These are phyloP conservation scores for Pediacus dermestoides DNA, from an alignment of 2,888 invertebrate genomes.

Conservation along the genomic window DNA sequence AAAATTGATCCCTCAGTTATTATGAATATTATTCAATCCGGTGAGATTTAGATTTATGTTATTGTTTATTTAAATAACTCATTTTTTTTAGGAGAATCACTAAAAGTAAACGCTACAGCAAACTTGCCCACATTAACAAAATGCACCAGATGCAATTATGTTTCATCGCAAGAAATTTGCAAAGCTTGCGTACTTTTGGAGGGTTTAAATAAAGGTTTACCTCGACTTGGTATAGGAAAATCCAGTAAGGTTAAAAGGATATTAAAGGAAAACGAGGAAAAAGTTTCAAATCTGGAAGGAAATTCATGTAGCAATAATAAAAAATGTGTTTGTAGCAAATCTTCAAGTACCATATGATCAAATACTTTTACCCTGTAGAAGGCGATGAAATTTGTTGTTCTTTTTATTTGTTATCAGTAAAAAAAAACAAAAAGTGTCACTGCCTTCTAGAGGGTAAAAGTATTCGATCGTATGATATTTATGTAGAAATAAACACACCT, in stretches of 20 bases:
- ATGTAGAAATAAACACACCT: conserved; percentile 14
- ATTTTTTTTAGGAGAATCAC: conserved; percentile 72
- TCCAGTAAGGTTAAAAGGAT: conserved; percentile 73
- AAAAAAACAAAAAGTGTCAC: too few relatives aligned
- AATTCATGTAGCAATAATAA: conserved; percentile 14
- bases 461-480: too few relatives aligned
- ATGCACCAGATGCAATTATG: conserved; percentile 85
- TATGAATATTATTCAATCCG: conserved; percentile 90
- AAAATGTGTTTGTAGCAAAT: conserved; percentile 21
- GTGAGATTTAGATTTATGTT: conserved; percentile 45
- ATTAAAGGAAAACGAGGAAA: conserved; percentile 55
- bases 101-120: conserved; percentile 77
- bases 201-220: conserved; percentile 90
- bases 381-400: too few relatives aligned
- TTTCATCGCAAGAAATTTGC: conserved; percentile 89
- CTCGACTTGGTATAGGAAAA: conserved; percentile 87
- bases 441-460: too few relatives aligned
- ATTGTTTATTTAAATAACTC: conserved; percentile 9
- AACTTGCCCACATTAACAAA: conserved; percentile 76
- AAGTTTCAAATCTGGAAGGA: conserved; percentile 12
- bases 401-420: too few relatives aligned
- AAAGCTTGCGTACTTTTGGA: conserved; percentile 95
- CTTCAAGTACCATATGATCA: too few relatives aligned
- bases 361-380: too few relatives aligned
- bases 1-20: conserved; percentile 87